Evolutionary conservation across 1,140 invertebrate species (phyloP), one percentile per base, ranked within the genome.

Genomic region (Euglossa dilemma): DNA sequence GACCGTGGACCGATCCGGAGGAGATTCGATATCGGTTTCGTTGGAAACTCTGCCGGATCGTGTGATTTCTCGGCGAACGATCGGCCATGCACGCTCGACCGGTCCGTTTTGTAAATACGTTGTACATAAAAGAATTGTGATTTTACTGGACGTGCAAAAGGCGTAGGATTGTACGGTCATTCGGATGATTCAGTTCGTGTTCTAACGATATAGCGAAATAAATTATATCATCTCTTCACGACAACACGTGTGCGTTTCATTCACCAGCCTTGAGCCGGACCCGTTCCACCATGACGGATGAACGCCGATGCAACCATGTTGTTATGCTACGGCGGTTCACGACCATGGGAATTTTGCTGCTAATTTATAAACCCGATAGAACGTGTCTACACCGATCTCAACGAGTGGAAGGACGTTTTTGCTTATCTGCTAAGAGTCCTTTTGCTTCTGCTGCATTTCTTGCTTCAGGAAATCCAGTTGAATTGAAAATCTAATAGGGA

Each of bases 51-150:
- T 16, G 20, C 36, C 16, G 14, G 57, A 64, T 61, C 77, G 54
- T 12, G 73, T 36, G 54, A 80, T 72, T 52, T 36, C 78, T 73
- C 14, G 78, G 28, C 8, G 47, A 47, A 75, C 79, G 71, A 75
- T 57, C 52, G n/a, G 28, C 1, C 64, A n/a, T 14, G 50, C 43
- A 25, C 36, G 50, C 20, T 79, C 73, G 18, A 52, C 54, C 77
- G 73, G 64, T 70, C 71, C 78, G 64, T 71, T 67, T 83, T 93
- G 93, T 94, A 94, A 80, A 94, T 93, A 93, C 79, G 20, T 64
- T 94, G 93, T 94, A 94, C 91, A 94, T 94, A 94, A 90, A 72
- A 93, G 54, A 92, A 94, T 91, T 94, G 93, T 94, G 94, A 94
- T 94, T 93, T 91, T 90, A 91, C 91, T 92, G 83, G 90, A 90